These are phyloP conservation scores for Rhadinocentrus ornatus DNA, from an alignment of 2,797 vertebrate genomes.

Conservation along the genomic window DNA sequence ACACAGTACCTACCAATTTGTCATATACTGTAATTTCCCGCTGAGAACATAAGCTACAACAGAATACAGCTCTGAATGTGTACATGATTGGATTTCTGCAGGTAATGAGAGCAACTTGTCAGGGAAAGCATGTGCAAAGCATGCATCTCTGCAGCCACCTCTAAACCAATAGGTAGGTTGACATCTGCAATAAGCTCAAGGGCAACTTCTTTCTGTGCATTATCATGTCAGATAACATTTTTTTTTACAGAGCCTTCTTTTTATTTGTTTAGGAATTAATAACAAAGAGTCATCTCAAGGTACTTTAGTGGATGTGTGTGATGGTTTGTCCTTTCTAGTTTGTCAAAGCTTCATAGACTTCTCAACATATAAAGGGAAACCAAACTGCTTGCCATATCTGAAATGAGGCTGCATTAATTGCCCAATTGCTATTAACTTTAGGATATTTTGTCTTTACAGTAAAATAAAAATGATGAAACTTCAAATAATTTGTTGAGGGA, in stretches of 20 bases:
- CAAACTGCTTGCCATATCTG: too few species aligned
- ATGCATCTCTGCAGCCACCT: constrained; percentile 22
- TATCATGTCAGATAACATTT: constrained; percentile 13
- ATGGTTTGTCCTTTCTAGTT: too few species aligned
- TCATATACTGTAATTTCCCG: constrained; percentile 42
- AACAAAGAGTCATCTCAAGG: background rate
- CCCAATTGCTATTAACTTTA: too few species aligned
- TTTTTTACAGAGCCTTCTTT: background rate
- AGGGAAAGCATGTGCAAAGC: constrained; percentile 23
- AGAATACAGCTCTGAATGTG: constrained; percentile 24
- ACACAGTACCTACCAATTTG: constrained; percentile 19
- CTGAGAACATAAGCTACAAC: constrained; percentile 15
- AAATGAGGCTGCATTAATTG: too few species aligned
- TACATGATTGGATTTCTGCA: constrained; percentile 54
- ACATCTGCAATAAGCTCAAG: constrained; percentile 20
- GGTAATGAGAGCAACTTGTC: constrained; percentile 61
- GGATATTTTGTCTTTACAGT: too few species aligned
- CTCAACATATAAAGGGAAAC: too few species aligned
- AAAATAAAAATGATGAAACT: too few species aligned
- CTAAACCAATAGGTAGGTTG: constrained; percentile 14
- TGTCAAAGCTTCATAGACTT: too few species aligned
- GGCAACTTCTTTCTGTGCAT: constrained; percentile 16
- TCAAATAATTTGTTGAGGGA: too few species aligned
- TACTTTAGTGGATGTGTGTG: too few species aligned
- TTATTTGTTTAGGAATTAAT: background rate